These are phyloP conservation scores for Pogona vitticeps DNA, from an alignment of 2,113 vertebrate species.

Conservation along the genomic window DNA sequence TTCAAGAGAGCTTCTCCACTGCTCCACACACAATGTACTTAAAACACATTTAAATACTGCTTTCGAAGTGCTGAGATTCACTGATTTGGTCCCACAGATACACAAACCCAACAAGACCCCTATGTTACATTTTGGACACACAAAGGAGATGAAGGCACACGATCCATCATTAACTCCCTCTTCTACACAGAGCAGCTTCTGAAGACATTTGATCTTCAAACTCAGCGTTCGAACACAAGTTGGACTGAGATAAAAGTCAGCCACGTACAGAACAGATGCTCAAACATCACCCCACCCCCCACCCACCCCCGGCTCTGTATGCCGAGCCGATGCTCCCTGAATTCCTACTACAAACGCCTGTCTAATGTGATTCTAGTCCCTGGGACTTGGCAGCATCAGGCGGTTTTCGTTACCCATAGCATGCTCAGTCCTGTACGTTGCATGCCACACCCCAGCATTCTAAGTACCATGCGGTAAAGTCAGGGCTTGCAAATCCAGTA, in stretches of 20 bases:
- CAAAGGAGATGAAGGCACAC: conserved; percentile 11
- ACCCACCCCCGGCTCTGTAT: conserved; percentile 10
- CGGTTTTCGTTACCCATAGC: not conserved
- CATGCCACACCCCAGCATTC: not conserved
- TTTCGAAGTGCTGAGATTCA: conserved; percentile 34
- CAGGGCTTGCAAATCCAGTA: not conserved
- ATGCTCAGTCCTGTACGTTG: conserved; percentile 28
- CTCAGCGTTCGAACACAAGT: not conserved
- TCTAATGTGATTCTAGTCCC: conserved; percentile 35
- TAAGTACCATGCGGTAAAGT: not conserved
- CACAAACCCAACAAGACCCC: not conserved
- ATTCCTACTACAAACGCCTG: not conserved
- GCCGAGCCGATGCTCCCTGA: not conserved
- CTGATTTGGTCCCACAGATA: not conserved
- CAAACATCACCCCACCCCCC: no score
- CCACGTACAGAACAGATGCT: not conserved
- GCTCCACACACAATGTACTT: not conserved
- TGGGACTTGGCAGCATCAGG: conserved; percentile 17
- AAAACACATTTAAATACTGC: conserved; percentile 25
- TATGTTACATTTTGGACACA: not conserved
- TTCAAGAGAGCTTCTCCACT: not conserved
- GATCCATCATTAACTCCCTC: conserved; percentile 8
- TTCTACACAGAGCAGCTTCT: conserved; percentile 3
- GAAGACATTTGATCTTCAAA: conserved; percentile 23
- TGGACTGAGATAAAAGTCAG: conserved; percentile 18